Evolutionary conservation across 2,888 invertebrate genomes (phyloP), one percentile per base, ranked within the genome.

Genomic region (Micoletzkya japonica): DNA sequence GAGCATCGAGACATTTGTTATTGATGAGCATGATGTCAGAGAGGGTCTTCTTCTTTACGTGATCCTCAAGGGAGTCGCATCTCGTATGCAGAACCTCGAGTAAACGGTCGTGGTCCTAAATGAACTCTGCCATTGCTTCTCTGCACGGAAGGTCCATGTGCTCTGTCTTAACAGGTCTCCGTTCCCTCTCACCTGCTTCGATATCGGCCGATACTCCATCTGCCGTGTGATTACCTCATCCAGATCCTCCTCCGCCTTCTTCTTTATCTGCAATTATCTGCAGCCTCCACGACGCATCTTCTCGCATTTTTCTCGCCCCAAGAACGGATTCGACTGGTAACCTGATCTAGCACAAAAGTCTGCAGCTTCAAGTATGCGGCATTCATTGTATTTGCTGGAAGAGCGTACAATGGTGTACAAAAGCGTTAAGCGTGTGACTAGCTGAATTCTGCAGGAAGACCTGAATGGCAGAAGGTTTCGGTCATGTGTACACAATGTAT

Each of bases 21-120:
- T 68, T 68, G 68, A 68, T 57, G 39, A 68, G 37, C 68, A 68
- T 68, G 17, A 68, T 50, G 2, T 57, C 68, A 28, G 57, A 57
- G 44, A 57, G 39, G 44, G 58, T 68, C 20, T 49, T 44, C 49
- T 58, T 68, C 68, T 68, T 68, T 14, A 68, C 58, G 28, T 34
- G 17, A 32, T 68, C 57, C 14, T 68, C 68, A 1, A 58, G 26
- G 6, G 24, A 17, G 6, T 30, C 36, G 34, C 30, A 68, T 10
- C 68, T 37, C 24, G 4, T 26, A 20, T 37, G 56, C 2, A 50
- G 14, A 1, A 54, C 30, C 1, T 66, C 64, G 17, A 54, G 20
- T 37, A 66, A 24, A 0, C 64, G 64, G 4, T 36, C 24, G 26
- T 66, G 54, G 64, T 66, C 64, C 64, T 64, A 24, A 32, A 26